These are phyloP conservation scores for Sesamia nonagrioides DNA, from an alignment of 1,140 invertebrate genomes.

Conservation along the genomic window DNA sequence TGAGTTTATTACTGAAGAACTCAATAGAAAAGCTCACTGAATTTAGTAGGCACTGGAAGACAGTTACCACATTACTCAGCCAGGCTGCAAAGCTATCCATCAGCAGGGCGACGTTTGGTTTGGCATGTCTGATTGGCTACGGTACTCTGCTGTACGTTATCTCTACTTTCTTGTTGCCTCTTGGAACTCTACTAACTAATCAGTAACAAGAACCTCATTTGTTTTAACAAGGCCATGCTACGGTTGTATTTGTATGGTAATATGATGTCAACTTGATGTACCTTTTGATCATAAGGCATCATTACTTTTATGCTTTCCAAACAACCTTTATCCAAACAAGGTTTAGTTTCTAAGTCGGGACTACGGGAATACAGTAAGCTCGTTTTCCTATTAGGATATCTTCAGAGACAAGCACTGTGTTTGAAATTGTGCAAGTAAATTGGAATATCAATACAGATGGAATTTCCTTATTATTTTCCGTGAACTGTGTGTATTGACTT, in stretches of 20 bases:
- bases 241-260: conserved; percentile 23
- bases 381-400: not conserved
- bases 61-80: conserved; percentile 28
- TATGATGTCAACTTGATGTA: conserved; percentile 11
- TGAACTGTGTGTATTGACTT: no score
- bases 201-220: conserved; percentile 24
- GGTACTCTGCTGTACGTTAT: conserved; percentile 18
- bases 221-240: not conserved
- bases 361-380: not conserved
- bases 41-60: not conserved
- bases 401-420: no score
- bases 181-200: not conserved
- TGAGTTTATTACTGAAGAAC: not conserved
- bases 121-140: conserved; percentile 31
- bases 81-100: conserved; percentile 17
- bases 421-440: no score
- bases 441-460: no score
- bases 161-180: not conserved
- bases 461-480: no score
- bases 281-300: not conserved
- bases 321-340: not conserved
- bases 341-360: not conserved
- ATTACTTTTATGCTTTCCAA: not conserved
- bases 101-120: conserved; percentile 2
- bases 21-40: not conserved